A percentile compares a stretch with the other conserved stretches of the same genome.
Evolutionary conservation across 2,113 vertebrate genomes (phyloP).

Genomic region (Petrocephalus microphthalmus): DNA sequence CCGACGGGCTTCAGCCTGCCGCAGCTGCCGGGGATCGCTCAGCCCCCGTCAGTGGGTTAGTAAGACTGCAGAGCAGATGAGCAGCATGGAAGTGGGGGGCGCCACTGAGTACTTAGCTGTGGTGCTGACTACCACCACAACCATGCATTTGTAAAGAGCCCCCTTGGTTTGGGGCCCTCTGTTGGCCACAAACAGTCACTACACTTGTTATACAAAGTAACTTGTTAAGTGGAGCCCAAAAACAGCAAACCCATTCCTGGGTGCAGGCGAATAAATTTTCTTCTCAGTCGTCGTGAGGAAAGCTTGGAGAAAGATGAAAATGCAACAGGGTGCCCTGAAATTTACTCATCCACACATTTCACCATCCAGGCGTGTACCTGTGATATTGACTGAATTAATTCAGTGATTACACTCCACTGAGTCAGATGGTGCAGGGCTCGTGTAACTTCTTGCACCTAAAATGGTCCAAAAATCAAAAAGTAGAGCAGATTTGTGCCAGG

Average conservation of each 20-base stretch:
- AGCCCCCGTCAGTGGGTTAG: background rate
- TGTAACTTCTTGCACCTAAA: background rate
- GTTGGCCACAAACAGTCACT: background rate
- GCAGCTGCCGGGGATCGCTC: background rate
- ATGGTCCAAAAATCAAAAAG: background rate
- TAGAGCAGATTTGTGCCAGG: background rate
- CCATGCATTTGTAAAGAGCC: background rate
- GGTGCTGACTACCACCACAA: background rate
- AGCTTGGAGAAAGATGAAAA: background rate
- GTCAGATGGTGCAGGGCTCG: background rate
- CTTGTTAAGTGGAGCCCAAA: background rate
- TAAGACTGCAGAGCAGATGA: background rate
- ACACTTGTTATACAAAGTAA: too few relatives aligned
- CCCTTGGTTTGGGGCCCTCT: background rate
- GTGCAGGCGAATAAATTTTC: background rate
- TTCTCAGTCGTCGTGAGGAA: background rate
- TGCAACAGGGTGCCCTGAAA: background rate
- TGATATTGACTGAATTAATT: background rate
- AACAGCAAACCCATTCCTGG: background rate
- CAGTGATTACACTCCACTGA: background rate
- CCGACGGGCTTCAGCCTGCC: background rate
- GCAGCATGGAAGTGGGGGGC: background rate
- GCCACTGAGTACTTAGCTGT: background rate
- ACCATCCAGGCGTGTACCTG: background rate
- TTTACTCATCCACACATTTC: background rate